Evolutionary conservation across 1,140 invertebrate genomes (phyloP).

Genomic region (Scaptomyza montana): DNA sequence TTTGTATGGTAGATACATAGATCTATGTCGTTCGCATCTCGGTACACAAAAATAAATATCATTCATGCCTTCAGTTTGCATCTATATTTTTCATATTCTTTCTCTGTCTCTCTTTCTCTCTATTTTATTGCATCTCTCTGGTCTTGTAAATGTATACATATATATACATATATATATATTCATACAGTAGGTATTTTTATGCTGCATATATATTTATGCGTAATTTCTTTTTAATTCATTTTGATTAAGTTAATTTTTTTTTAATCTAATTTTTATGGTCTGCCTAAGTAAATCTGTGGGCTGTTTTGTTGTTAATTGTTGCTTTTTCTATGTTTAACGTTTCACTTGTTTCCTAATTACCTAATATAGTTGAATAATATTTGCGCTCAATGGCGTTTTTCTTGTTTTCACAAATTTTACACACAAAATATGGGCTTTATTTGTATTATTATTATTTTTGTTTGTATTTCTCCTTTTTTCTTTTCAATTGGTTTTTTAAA

Average conservation of each 20-base stretch:
- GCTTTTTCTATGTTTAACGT: slow-evolving; percentile 9
- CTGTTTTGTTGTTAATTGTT: slow-evolving; percentile 46
- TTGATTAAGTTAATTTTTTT: background rate
- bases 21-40: slow-evolving; percentile 34
- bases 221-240: slow-evolving; percentile 26
- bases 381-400: slow-evolving; percentile 31
- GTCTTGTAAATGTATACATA: slow-evolving; percentile 5
- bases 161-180: slow-evolving; percentile 37
- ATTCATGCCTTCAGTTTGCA: background rate
- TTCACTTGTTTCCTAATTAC: slow-evolving; percentile 45
- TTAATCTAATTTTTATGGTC: slow-evolving; percentile 35
- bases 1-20: slow-evolving; percentile 35
- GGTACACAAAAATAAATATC: slow-evolving; percentile 29
- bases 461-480: slow-evolving; percentile 3
- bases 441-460: slow-evolving; percentile 30
- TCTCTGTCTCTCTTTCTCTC: slow-evolving; percentile 18
- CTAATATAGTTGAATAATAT: slow-evolving; percentile 39
- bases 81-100: slow-evolving; percentile 1
- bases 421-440: slow-evolving; percentile 71
- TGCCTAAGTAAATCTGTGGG: slow-evolving; percentile 73
- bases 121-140: slow-evolving; percentile 15
- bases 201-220: slow-evolving; percentile 38
- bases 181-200: slow-evolving; percentile 40
- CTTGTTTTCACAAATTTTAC: slow-evolving; percentile 53
- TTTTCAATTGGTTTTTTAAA: slow-evolving; percentile 26